Conservation (phyloP, 2,888 invertebrate genomes). For the Tryphoninae sp. region DNA sequence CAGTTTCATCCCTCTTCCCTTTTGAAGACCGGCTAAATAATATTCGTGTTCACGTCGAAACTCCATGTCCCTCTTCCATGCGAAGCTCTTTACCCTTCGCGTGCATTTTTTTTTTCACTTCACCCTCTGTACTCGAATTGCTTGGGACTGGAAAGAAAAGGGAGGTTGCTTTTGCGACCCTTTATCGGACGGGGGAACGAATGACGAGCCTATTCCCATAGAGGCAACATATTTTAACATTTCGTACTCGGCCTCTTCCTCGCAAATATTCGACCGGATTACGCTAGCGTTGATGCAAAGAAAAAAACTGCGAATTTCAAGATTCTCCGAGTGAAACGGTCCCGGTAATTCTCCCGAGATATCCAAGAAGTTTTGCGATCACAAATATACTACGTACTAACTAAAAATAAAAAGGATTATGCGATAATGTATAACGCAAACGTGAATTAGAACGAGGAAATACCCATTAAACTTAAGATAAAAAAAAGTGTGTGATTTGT, state of each 20-base stretch:
- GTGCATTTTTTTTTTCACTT: slow-evolving; percentile 25
- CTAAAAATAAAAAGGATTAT: slow-evolving; percentile 36
- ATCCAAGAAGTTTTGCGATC: background rate
- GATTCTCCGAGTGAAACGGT: too few relatives aligned
- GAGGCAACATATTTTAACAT: slow-evolving; percentile 18
- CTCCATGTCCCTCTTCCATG: slow-evolving; percentile 9
- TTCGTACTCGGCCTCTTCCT: background rate
- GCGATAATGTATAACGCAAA: slow-evolving; percentile 8
- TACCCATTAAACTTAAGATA: slow-evolving; percentile 65
- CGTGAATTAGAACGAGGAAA: slow-evolving; percentile 35
- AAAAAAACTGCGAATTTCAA: background rate
- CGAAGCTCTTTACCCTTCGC: background rate
- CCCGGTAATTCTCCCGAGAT: background rate
- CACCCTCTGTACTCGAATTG: slow-evolving; percentile 39
- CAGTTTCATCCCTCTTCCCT: background rate
- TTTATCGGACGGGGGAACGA: slow-evolving; percentile 10
- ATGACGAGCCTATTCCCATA: slow-evolving; percentile 24
- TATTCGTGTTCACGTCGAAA: background rate
- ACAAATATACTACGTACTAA: slow-evolving; percentile 2
- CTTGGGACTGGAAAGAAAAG: slow-evolving; percentile 17
- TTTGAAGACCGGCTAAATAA: slow-evolving; percentile 29
- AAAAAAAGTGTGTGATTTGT: slow-evolving; percentile 72
- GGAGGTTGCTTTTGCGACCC: background rate
- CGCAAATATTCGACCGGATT: background rate
- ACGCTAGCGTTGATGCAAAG: background rate